Percentiles rank a stretch among this genome's conserved stretches.
phyloP scores from a whole-genome alignment of 2,797 vertebrate species.

The Aphelocoma californica region DNA sequence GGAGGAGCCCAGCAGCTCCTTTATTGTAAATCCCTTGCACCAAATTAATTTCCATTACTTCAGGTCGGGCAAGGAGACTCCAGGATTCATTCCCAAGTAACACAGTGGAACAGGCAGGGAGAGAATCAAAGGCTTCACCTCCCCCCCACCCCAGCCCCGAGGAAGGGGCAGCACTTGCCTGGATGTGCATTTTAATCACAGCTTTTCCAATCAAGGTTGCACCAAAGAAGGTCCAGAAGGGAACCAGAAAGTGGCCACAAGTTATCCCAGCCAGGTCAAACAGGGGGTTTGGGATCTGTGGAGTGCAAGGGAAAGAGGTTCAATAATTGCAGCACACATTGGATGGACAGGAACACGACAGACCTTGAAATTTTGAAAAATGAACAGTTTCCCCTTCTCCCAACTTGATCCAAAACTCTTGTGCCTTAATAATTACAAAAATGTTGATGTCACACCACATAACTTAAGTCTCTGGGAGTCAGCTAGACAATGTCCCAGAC shows the following conservation, averaged over 20 bases:
- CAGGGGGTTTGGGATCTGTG: slow-evolving; percentile 95
- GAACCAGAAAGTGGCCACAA: slow-evolving; percentile 97
- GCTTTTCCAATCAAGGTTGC: slow-evolving; percentile 99
- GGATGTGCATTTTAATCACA: slow-evolving; percentile 99
- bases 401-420: neutral
- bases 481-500: slow-evolving; percentile 62
- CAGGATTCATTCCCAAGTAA: neutral
- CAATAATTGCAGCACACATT: neutral
- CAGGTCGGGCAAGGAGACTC: slow-evolving; percentile 23
- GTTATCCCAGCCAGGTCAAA: slow-evolving; percentile 99
- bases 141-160: neutral
- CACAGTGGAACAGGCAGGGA: neutral
- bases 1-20: slow-evolving; percentile 23
- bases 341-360: neutral
- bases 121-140: neutral
- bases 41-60: slow-evolving; percentile 44
- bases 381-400: neutral
- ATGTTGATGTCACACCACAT: neutral
- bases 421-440: neutral
- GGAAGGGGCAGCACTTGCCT: slow-evolving; percentile 79
- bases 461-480: slow-evolving; percentile 36
- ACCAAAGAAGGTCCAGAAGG: slow-evolving; percentile 99
- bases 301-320: neutral
- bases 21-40: slow-evolving; percentile 23
- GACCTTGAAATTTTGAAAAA: neutral